phyloP scores from a whole-genome alignment of 2,888 invertebrate species.

The Lamproptera curius region DNA sequence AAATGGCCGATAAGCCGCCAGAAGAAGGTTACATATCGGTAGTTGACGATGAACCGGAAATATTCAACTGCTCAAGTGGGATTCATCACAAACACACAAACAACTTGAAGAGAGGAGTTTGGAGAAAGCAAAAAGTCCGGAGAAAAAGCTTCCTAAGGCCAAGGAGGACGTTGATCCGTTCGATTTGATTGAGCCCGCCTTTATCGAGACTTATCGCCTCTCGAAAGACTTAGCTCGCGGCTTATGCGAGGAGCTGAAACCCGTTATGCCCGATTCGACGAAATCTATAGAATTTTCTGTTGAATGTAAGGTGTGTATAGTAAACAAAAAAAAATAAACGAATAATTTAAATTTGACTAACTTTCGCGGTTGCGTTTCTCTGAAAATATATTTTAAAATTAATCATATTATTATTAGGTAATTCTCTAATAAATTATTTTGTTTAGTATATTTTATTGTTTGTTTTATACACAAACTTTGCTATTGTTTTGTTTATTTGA shows the following conservation, averaged over 20 bases:
- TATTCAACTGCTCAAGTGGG: slow-evolving; percentile 71
- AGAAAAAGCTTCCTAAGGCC: slow-evolving; percentile 53
- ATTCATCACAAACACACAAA: slow-evolving; percentile 49
- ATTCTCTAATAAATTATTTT: no score
- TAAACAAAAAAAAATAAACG: no score
- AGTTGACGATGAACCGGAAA: slow-evolving; percentile 68
- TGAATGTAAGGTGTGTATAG: slow-evolving; percentile 53
- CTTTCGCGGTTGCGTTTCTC: no score
- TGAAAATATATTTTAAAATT: no score
- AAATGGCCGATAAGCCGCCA: slow-evolving; percentile 68
- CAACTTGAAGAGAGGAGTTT: slow-evolving; percentile 42
- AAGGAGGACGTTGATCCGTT: slow-evolving; percentile 58
- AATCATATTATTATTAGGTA: no score
- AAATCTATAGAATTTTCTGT: slow-evolving; percentile 66
- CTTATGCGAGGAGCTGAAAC: slow-evolving; percentile 57
- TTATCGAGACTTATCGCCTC: slow-evolving; percentile 58
- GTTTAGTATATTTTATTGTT: no score
- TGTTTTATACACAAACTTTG: no score
- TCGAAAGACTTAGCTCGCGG: slow-evolving; percentile 59
- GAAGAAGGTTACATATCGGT: slow-evolving; percentile 70
- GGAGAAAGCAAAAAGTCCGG: slow-evolving; percentile 57
- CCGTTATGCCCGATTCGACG: slow-evolving; percentile 64
- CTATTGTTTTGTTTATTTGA: no score
- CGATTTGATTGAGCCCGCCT: slow-evolving; percentile 54
- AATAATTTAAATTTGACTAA: no score